Base-by-base conservation (phyloP, 2,797 vertebrate genomes). In the Trachurus trachurus region DNA sequence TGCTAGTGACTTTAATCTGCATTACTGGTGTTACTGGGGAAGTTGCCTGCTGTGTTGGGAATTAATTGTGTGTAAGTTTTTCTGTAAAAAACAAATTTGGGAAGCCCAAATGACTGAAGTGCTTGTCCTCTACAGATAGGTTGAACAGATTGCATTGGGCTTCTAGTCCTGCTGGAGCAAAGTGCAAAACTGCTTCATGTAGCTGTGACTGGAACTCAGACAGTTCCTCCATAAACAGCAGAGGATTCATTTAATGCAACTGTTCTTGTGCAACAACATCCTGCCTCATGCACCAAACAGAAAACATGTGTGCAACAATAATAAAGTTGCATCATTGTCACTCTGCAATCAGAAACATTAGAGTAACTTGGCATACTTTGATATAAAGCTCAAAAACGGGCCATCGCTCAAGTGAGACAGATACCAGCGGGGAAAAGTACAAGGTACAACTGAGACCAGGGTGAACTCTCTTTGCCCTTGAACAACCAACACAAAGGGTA, bases 391-490 rank as follows among this genome's bases (percentile, higher is more conserved):
- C 17, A 56, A 52, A 70, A 54, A 12, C 26, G 72, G 19, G 49
- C 67, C 47, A 57, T 70, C 19, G 16, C 13, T 65, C 42, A 50
- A 64, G 66, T 50, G 44, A 73, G 78, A 71, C 11, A 65, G 53
- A 53, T 52, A 74, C 34, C n/a, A 49, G 40, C 40, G 52, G 57
- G 45, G 16, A 65, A 62, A 59, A 50, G 83, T 66, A 77, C 83
- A 85, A 84, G 47, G 75, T 84, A 65, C 63, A 62, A 75, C 73
- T 47, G n/a, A 57, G 64, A 83, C 65, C 49, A 71, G 26, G 22
- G 22, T 88, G 80, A 91, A 91, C 89, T 90, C 76, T 79, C 39
- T 58, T 68, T 88, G 72, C 77, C 87, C 88, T 89, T 88, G 42
- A 83, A 84, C 80, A 74, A 65, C 56, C 71, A 81, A 71, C 70